These are phyloP conservation scores for Etheostoma spectabile DNA, from an alignment of 2,113 vertebrate genomes.

Conservation along the genomic window DNA sequence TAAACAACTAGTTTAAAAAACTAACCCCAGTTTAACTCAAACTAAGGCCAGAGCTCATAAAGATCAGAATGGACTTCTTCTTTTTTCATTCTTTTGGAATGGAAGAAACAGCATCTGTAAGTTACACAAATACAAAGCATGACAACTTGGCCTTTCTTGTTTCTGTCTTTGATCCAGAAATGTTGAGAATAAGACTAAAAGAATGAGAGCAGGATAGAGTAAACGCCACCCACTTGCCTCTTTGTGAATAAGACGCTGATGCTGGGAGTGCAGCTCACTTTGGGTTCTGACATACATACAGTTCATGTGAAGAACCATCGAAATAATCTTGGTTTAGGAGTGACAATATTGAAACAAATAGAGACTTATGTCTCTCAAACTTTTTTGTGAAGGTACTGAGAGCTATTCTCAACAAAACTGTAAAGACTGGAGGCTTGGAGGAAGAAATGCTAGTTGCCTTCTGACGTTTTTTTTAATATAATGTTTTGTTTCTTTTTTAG, in stretches of 20 bases:
- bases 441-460: slow-evolving; percentile 47
- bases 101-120: slow-evolving; percentile 79
- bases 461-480: slow-evolving; percentile 46
- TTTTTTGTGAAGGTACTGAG: slow-evolving; percentile 51
- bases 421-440: slow-evolving; percentile 45
- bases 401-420: slow-evolving; percentile 55
- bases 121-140: slow-evolving; percentile 75
- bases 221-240: slow-evolving; percentile 73
- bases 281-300: slow-evolving; percentile 62
- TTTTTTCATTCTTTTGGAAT: slow-evolving; percentile 62
- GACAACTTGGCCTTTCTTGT: slow-evolving; percentile 74
- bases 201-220: slow-evolving; percentile 67
- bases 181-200: slow-evolving; percentile 73
- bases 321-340: slow-evolving; percentile 69
- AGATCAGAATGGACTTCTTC: slow-evolving; percentile 62
- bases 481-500: slow-evolving; percentile 28
- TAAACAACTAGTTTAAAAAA: slow-evolving; percentile 56
- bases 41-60: slow-evolving; percentile 56
- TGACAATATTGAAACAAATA: slow-evolving; percentile 62
- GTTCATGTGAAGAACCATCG: slow-evolving; percentile 50
- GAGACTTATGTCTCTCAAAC: slow-evolving; percentile 38
- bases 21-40: slow-evolving; percentile 57
- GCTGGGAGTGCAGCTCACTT: slow-evolving; percentile 61
- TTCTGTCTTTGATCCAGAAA: slow-evolving; percentile 76
- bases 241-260: slow-evolving; percentile 67